Base-by-base conservation (phyloP, 2,113 vertebrate species). In the Athene cunicularia region DNA sequence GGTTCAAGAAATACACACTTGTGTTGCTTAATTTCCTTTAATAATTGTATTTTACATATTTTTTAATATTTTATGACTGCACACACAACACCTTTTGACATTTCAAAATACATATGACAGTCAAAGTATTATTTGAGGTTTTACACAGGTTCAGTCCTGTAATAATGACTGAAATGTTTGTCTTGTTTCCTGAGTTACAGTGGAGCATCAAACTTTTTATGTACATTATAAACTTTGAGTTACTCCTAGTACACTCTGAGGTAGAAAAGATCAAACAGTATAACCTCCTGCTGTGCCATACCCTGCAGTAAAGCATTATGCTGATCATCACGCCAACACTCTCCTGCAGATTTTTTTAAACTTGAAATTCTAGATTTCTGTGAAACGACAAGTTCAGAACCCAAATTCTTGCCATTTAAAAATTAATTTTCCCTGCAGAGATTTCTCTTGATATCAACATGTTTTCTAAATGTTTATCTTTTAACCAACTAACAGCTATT, bases 391-490 rank as follows among this genome's bases (percentile, higher is more conserved):
- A 55, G 59, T 71, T 89, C 1, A 1, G 47, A 93, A 22, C 14
- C 33, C 45, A 76, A 68, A 88, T 53, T 39, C 43, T 68, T 73
- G 74, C 66, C 26, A 62, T 76, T 88, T 80, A 55, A 71, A 92
- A 87, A 93, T 62, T 3, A 55, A 24, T 90, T 83, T 94, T 92
- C 59, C 50, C 71, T 74, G 68, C 4, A 5, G 88, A 49, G 91
- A 20, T 63, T 62, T 71, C 26, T 27, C 21, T 72, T 53, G 64
- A 88, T 90, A 86, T 93, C 79, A 88, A 12, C 66, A 53, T 76
- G n/a, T 64, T 94, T 90, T 87, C 71, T 77, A 43, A 95, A 43
- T 39, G 75, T 28, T 91, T 87, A 39, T 55, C 49, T 89, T 86
- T 23, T 11, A 93, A 86, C 56, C 58, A 67, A 3, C 41, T 71